Evolutionary conservation across 2,797 vertebrate genomes (phyloP), one percentile per base, ranked within the genome.

Genomic region (Ctenopoma multispine): DNA sequence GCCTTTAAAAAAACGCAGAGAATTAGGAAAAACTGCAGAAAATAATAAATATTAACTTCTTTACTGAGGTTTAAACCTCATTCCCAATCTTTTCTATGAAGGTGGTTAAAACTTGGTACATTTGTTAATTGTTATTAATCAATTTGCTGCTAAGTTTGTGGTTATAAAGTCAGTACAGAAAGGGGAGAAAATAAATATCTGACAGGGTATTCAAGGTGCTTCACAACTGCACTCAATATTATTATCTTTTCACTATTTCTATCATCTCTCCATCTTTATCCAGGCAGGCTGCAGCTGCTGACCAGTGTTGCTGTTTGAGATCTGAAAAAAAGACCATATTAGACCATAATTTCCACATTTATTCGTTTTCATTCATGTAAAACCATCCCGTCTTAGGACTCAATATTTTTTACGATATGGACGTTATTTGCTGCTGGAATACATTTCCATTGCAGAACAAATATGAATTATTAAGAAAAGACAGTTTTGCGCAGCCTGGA

Each of bases 381-480:
- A 8, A 27, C 53, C 66, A 44, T 49, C 50, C 12, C 23, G 58
- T 65, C 56, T 62, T 67, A 83, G 78, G 76, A 81, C 69, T 66
- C 58, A n/a, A 77, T 46, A 23, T 69, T 76, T 69, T 61, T 23
- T 48, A 72, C 70, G 57, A 78, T 75, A 63, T 67, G 60, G 81
- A 72, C 59, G 71, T 75, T 69, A 81, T 77, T 83, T 86, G 85
- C 90, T 90, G 84, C 87, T 81, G 89, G 87, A n/a, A 87, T 86
- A 69, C 89, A 88, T 88, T 92, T 92, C 88, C 89, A 88, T 81
- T 87, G 88, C 90, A 89, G 90, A 85, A 89, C 87, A 89, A 88
- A 89, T 90, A 87, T 90, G 85, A 89, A 92, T 87, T 81, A 89
- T 87, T 79, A 88, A 76, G 77, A 84, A 69, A 75, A 87, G 69